phyloP scores from a whole-genome alignment of 2,113 vertebrate genomes.

The Miniopterus natalensis region DNA sequence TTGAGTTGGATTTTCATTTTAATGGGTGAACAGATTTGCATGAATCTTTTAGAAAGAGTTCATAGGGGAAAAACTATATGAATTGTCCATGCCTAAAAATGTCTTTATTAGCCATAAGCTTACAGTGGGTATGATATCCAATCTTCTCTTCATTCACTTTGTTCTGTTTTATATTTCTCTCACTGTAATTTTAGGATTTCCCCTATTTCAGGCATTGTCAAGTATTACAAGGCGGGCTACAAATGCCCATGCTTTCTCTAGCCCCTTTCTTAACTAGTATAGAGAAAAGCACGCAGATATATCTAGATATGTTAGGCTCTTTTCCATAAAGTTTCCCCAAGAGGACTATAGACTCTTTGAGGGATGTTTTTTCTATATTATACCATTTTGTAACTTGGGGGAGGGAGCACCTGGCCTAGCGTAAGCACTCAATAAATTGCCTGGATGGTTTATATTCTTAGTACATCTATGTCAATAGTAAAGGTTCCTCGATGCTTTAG shows the following conservation, averaged over 20 bases:
- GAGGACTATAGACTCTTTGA: background rate
- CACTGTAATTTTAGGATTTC: background rate
- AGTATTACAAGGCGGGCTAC: background rate
- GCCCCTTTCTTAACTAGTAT: background rate
- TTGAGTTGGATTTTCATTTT: background rate
- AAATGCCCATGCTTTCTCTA: background rate
- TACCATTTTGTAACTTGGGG: background rate
- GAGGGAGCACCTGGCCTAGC: background rate
- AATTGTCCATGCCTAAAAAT: background rate
- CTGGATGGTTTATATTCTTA: background rate
- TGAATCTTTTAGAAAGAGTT: conserved; percentile 24
- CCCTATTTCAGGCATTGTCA: background rate
- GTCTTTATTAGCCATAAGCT: background rate
- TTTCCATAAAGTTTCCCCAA: background rate
- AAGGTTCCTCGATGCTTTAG: background rate
- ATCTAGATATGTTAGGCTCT: background rate
- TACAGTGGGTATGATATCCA: background rate
- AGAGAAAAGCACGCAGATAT: background rate
- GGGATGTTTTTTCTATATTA: background rate
- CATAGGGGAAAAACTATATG: background rate
- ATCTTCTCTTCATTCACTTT: background rate
- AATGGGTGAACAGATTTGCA: background rate
- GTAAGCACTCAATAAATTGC: background rate
- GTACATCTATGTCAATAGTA: background rate
- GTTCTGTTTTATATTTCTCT: background rate